Conservation (phyloP, 30 jellyfish, hydroid and myxozoan species). For the Pelagia noctiluca region DNA sequence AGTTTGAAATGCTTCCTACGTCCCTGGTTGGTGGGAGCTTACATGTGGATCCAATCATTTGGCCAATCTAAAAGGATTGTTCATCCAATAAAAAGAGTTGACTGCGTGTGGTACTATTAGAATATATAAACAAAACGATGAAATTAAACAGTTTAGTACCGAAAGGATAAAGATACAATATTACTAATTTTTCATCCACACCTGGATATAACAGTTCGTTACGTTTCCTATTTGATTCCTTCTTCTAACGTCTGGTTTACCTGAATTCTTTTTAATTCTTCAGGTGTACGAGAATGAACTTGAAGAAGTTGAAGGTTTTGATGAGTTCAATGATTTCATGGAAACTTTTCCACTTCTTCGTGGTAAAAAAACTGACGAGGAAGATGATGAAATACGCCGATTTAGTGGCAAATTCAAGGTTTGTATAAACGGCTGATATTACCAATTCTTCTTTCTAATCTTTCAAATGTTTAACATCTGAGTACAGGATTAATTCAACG, state of each 20-base stretch:
- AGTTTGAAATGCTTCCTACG: no score
- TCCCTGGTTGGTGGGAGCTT: background rate
- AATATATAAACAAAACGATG: no score
- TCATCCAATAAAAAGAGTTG: background rate
- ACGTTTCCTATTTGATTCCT: background rate
- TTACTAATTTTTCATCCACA: no score
- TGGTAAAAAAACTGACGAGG: conserved; percentile 98
- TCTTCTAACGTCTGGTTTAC: background rate
- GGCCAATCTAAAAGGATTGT: background rate
- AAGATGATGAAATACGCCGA: conserved; percentile 91
- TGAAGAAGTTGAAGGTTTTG: conserved; percentile 88
- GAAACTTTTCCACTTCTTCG: conserved; percentile 80
- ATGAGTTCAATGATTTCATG: conserved; percentile 89
- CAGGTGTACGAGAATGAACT: conserved; percentile 78
- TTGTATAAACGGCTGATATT: no score
- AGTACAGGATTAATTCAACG: no score
- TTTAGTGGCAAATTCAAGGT: conserved; percentile 98
- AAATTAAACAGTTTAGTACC: no score
- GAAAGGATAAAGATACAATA: no score
- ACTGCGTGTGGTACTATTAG: no score
- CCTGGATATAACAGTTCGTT: no score
- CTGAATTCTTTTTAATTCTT: background rate
- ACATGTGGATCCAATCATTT: background rate
- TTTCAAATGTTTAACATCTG: no score
- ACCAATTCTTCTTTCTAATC: no score